A percentile compares a stretch with the other conserved stretches of the same genome.
phyloP scores from a whole-genome alignment of 2,113 vertebrate species.

The Muntiacus muntjak region DNA sequence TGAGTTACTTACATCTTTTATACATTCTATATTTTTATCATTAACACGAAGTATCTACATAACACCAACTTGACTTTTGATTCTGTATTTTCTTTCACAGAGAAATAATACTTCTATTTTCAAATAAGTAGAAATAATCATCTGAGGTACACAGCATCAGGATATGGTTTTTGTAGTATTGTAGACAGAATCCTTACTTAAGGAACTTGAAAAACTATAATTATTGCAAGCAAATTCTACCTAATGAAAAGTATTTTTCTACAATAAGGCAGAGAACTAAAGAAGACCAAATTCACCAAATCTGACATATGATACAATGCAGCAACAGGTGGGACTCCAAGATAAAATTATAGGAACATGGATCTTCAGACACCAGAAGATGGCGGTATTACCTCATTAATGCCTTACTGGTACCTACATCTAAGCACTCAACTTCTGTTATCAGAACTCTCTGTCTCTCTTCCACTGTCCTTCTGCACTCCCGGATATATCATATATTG shows the following conservation, averaged over 20 bases:
- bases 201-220: background rate
- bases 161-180: background rate
- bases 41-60: background rate
- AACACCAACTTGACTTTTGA: background rate
- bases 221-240: background rate
- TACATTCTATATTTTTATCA: background rate
- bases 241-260: background rate
- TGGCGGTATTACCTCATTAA: background rate
- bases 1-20: background rate
- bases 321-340: background rate
- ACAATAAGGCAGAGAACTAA: background rate
- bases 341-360: background rate
- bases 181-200: background rate
- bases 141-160: background rate
- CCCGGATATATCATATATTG: background rate
- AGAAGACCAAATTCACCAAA: background rate
- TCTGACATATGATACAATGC: background rate
- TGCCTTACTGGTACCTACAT: background rate
- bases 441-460: background rate
- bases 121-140: background rate
- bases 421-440: background rate
- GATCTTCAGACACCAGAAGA: conserved; percentile 21
- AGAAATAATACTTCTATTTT: background rate
- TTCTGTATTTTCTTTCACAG: background rate
- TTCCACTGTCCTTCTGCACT: background rate